A percentile compares a stretch with the other conserved stretches of the same genome.
These are phyloP conservation scores for Papilio xuthus DNA, from an alignment of 1,140 invertebrate species.

Conservation along the genomic window DNA sequence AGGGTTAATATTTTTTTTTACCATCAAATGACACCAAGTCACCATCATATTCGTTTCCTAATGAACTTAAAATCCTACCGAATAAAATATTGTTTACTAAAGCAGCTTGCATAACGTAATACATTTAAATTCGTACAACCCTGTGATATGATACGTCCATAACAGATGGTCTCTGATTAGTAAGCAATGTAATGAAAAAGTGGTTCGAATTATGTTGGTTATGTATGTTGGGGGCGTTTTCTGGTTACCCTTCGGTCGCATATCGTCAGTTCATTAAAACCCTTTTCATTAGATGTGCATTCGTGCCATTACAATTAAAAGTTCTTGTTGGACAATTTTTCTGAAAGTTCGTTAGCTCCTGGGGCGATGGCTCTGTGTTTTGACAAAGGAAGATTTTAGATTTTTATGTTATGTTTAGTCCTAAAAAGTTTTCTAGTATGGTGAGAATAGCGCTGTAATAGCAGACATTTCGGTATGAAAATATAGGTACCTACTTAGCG, in stretches of 20 bases:
- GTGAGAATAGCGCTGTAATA: too few relatives aligned
- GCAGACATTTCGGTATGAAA: too few relatives aligned
- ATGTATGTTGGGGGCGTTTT: slow-evolving; percentile 46
- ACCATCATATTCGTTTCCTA: not conserved
- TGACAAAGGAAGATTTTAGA: not conserved
- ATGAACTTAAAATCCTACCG: slow-evolving; percentile 19
- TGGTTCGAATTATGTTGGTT: slow-evolving; percentile 45
- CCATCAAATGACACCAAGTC: not conserved
- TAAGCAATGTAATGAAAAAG: slow-evolving; percentile 26
- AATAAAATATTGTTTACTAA: slow-evolving; percentile 34
- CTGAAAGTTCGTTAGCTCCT: slow-evolving; percentile 36
- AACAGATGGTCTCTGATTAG: slow-evolving; percentile 37
- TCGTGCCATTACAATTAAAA: slow-evolving; percentile 70
- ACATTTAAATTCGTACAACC: slow-evolving; percentile 1
- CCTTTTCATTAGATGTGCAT: slow-evolving; percentile 70
- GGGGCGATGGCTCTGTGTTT: not conserved
- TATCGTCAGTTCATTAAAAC: slow-evolving; percentile 74
- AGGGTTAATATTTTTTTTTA: slow-evolving; percentile 34
- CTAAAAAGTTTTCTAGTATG: not conserved
- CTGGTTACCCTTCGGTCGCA: slow-evolving; percentile 51
- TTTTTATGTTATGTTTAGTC: not conserved
- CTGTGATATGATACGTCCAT: slow-evolving; percentile 49
- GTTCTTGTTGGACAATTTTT: slow-evolving; percentile 52
- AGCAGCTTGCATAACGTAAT: not conserved
- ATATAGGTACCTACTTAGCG: too few relatives aligned